These are phyloP conservation scores for Oenanthe oenanthe DNA, from an alignment of 2,113 vertebrate species.

Conservation along the genomic window DNA sequence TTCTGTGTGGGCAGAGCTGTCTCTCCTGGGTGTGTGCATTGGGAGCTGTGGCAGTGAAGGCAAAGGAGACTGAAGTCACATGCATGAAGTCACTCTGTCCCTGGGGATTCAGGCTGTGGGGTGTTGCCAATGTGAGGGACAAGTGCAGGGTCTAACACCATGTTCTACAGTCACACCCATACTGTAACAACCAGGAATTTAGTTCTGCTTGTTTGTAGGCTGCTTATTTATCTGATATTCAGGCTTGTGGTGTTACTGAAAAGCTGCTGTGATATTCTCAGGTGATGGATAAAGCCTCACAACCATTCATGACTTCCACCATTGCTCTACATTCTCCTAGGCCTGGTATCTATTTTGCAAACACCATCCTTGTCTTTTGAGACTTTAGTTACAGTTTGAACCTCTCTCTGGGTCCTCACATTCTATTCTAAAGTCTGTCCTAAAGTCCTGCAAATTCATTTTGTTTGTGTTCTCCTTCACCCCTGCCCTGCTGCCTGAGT, in stretches of 20 bases:
- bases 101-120: background rate
- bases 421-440: background rate
- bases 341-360: background rate
- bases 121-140: background rate
- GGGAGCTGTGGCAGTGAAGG: background rate
- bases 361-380: background rate
- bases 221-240: background rate
- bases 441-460: background rate
- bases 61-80: background rate
- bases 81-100: accelerated
- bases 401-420: background rate
- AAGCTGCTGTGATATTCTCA: background rate
- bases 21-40: background rate
- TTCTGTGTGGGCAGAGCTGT: background rate
- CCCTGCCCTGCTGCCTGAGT: background rate
- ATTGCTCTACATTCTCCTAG: background rate
- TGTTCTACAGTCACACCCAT: background rate
- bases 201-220: background rate
- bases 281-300: background rate
- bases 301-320: background rate
- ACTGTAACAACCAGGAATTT: background rate
- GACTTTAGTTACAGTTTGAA: background rate
- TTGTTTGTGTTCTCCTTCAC: background rate
- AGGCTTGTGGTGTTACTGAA: background rate
- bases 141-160: accelerated